phyloP scores from a whole-genome alignment of 1,140 invertebrate genomes.

The Aphelenchoides avenae region DNA sequence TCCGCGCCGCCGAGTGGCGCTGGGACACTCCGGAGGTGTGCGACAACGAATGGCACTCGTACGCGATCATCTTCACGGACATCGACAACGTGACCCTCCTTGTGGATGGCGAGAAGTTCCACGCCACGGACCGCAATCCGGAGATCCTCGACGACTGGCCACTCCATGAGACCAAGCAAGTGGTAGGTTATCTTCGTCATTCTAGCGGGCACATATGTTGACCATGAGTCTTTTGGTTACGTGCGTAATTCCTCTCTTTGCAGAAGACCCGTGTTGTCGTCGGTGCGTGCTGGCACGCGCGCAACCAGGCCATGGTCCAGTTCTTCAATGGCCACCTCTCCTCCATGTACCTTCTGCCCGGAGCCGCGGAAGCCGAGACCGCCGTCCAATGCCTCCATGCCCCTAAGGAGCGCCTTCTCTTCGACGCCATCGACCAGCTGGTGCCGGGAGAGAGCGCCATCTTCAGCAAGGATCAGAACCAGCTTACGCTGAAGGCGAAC shows the following conservation, averaged over 20 bases:
- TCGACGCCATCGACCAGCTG: constrained; percentile 21
- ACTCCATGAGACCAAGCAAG: constrained; percentile 76
- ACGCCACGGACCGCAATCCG: constrained; percentile 66
- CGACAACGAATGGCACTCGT: constrained; percentile 98
- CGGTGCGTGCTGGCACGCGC: constrained; percentile 94
- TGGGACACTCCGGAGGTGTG: constrained; percentile 84
- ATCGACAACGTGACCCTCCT: constrained; percentile 67
- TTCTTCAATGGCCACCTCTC: constrained; percentile 53
- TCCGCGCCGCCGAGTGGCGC: constrained; percentile 93
- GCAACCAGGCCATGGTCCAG: constrained; percentile 49
- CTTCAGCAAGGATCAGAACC: constrained; percentile 29
- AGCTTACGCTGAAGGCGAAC: constrained; percentile 27
- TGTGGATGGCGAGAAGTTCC: constrained; percentile 76
- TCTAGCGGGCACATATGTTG: neutral
- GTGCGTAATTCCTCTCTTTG: constrained; percentile 50
- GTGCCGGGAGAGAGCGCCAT: constrained; percentile 16
- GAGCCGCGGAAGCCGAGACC: constrained; percentile 35
- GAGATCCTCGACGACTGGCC: constrained; percentile 99
- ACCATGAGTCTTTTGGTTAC: neutral
- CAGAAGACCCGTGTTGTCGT: constrained; percentile 83
- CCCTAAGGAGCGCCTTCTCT: constrained; percentile 26
- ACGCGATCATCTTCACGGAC: constrained; percentile 81
- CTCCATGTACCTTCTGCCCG: constrained; percentile 42
- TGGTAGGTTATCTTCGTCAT: constrained; percentile 59
- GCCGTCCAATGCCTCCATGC: constrained; percentile 49